Evolutionary conservation across 2,113 vertebrate genomes (phyloP).

Genomic region (Rhinogobius similis): DNA sequence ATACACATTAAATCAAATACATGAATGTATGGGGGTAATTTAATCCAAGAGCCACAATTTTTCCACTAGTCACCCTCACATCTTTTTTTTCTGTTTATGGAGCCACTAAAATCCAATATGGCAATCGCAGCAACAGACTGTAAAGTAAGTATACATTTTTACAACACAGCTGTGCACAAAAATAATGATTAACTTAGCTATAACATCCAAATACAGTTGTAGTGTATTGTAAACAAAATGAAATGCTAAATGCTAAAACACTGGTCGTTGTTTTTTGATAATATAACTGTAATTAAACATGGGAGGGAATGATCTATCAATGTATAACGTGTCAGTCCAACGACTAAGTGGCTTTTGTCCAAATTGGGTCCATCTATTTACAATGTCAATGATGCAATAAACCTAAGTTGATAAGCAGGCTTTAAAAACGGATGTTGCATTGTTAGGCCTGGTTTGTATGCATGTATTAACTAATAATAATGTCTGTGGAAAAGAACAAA

Average conservation of each 20-base stretch:
- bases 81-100: slow-evolving; percentile 29
- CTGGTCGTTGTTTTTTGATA: neutral
- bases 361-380: neutral
- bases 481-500: neutral
- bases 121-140: slow-evolving; percentile 19
- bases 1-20: slow-evolving; percentile 19
- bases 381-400: neutral
- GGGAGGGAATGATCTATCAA: neutral
- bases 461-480: neutral
- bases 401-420: neutral
- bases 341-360: neutral
- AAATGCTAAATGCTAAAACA: neutral
- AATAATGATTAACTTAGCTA: slow-evolving; percentile 32
- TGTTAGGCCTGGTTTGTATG: neutral
- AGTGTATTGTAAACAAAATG: neutral
- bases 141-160: slow-evolving; percentile 16
- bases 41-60: slow-evolving; percentile 22
- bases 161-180: slow-evolving; percentile 11
- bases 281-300: neutral
- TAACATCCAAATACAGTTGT: slow-evolving; percentile 20
- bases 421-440: neutral
- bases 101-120: slow-evolving; percentile 23
- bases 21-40: slow-evolving; percentile 10
- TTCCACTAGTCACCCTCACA: slow-evolving; percentile 16
- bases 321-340: too few species aligned